Conservation (phyloP, 1,140 invertebrate genomes). For the Drosophila quadrilineata region DNA sequence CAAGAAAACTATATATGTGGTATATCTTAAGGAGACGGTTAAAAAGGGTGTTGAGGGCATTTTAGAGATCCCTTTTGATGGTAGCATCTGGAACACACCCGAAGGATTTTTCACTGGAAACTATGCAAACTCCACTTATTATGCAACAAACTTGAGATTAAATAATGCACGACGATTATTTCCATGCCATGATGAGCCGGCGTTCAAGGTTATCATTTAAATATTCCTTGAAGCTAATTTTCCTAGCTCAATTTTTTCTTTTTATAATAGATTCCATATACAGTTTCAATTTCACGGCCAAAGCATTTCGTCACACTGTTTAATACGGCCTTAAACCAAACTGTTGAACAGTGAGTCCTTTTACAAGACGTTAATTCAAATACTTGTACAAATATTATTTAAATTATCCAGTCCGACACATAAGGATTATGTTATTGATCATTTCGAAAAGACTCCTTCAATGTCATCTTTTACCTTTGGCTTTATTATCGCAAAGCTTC, state of each 20-base stretch:
- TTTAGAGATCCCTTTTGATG: slow-evolving; percentile 84
- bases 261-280: slow-evolving; percentile 83
- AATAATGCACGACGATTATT: slow-evolving; percentile 92
- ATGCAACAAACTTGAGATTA: slow-evolving; percentile 90
- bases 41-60: slow-evolving; percentile 82
- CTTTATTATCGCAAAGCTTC: slow-evolving; percentile 89
- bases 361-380: slow-evolving; percentile 5
- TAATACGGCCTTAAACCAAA: slow-evolving; percentile 84
- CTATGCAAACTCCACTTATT: slow-evolving; percentile 83
- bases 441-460: slow-evolving; percentile 87
- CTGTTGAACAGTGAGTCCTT: slow-evolving; percentile 85
- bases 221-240: background rate
- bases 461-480: slow-evolving; percentile 94
- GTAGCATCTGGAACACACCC: slow-evolving; percentile 83
- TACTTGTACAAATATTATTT: background rate
- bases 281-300: slow-evolving; percentile 85
- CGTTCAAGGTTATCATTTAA: slow-evolving; percentile 84
- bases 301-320: slow-evolving; percentile 84
- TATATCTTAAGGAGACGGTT: slow-evolving; percentile 83
- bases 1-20: slow-evolving; percentile 83
- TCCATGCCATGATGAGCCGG: slow-evolving; percentile 96
- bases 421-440: slow-evolving; percentile 84
- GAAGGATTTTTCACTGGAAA: slow-evolving; percentile 85
- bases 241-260: background rate
- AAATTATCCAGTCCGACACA: slow-evolving; percentile 11